phyloP scores from a whole-genome alignment of 1,140 invertebrate genomes.

The Maconellicoccus hirsutus region DNA sequence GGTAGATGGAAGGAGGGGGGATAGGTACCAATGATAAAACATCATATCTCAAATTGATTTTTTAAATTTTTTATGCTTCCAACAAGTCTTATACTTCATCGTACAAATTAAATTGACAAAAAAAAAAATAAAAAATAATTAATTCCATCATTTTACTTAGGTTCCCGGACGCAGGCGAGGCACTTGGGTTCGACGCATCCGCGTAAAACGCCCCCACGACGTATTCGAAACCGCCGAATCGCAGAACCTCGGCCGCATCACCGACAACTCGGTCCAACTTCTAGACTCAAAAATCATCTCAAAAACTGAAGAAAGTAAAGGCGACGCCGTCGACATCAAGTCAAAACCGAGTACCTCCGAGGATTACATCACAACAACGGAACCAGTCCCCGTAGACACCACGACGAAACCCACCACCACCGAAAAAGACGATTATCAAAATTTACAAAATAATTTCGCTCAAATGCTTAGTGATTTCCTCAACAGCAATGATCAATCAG shows the following conservation, averaged over 20 bases:
- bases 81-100: too few species aligned
- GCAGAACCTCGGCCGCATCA: conserved; percentile 37
- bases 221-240: conserved; percentile 55
- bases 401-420: conserved; percentile 31
- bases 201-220: conserved; percentile 40
- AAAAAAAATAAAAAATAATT: neutral
- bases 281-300: conserved; percentile 35
- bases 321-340: neutral
- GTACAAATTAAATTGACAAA: too few species aligned
- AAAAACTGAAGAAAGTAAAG: conserved; percentile 29
- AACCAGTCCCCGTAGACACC: conserved; percentile 26
- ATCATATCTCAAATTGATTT: too few species aligned
- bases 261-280: conserved; percentile 36
- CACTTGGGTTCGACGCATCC: conserved; percentile 46
- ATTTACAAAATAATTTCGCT: neutral
- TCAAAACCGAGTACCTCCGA: neutral
- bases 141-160: neutral
- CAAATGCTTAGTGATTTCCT: conserved; percentile 10
- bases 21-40: too few species aligned
- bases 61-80: too few species aligned
- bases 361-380: conserved; percentile 4
- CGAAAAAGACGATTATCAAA: neutral
- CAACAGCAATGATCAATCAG: conserved; percentile 3
- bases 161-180: conserved; percentile 37
- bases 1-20: too few species aligned